A percentile compares a stretch with the other conserved stretches of the same genome.
Evolutionary conservation across 2,113 vertebrate species (phyloP).

Genomic region (Odontesthes bonariensis): DNA sequence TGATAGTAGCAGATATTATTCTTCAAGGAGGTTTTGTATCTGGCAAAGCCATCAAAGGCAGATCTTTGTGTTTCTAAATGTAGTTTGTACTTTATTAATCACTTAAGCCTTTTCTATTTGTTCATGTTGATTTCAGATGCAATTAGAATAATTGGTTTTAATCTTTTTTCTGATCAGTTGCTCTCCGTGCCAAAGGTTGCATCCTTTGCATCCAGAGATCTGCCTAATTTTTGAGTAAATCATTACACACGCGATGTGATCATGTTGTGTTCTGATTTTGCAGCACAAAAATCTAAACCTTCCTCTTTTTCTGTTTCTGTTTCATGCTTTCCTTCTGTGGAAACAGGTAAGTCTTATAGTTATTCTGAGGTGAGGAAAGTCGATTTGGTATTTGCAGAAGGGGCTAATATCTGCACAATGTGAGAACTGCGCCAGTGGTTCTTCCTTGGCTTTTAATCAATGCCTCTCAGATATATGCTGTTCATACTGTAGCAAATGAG

Average conservation of each 20-base stretch:
- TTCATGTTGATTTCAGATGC: conserved; percentile 22
- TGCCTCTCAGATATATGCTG: conserved; percentile 59
- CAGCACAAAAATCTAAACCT: conserved; percentile 16
- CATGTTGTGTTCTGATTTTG: conserved; percentile 5
- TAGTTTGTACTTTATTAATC: not conserved
- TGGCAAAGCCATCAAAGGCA: conserved; percentile 29
- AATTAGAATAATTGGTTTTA: conserved; percentile 1
- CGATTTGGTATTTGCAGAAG: conserved; percentile 42
- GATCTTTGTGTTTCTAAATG: conserved; percentile 20
- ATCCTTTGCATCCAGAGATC: conserved; percentile 7
- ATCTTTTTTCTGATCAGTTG: conserved; percentile 21
- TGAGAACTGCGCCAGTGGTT: conserved; percentile 39
- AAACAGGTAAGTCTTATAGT: conserved; percentile 58
- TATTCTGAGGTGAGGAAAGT: conserved; percentile 45
- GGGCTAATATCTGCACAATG: conserved; percentile 45
- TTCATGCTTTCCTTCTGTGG: conserved; percentile 34
- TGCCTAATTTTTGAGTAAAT: conserved; percentile 16
- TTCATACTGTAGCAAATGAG: conserved; percentile 61
- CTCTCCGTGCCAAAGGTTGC: conserved; percentile 32
- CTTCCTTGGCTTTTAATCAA: conserved; percentile 62
- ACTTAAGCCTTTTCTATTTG: conserved; percentile 6
- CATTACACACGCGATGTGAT: not conserved
- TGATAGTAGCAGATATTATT: conserved; percentile 42
- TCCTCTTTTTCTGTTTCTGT: conserved; percentile 30
- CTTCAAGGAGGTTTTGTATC: conserved; percentile 16